Evolutionary conservation across 1,140 invertebrate species (phyloP), one percentile per base, ranked within the genome.

Genomic region (Chrysopa pallens): DNA sequence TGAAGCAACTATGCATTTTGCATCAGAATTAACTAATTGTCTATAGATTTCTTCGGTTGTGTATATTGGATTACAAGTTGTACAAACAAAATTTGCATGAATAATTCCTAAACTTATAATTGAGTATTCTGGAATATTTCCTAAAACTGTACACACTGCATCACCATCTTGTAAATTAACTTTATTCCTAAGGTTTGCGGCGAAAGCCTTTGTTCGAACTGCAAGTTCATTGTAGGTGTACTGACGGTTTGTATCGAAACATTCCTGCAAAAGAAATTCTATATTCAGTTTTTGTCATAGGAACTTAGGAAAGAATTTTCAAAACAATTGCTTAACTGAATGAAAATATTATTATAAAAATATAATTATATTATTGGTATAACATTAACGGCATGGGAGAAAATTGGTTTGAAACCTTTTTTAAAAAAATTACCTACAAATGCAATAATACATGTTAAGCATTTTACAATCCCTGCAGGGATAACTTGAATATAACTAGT

Each of bases 1-100:
- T 1, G 70, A 68, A 6, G 78, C 72, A 8, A 88, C 65, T 6
- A 86, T 59, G 6, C 69, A 72, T 54, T 76, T 78, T 12, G 73
- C 67, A 1, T 70, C 61, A 2, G 72, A 72, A 43, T 70, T 61
- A 44, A 64, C 56, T 33, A 88, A 50, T 53, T 85, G 83, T 7
- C 69, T 68, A 28, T 64, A 61, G 12, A 87, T 70, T 67, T 89
- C 85, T 46, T 78, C 74, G 51, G 73, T 47, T 4, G 80, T 89
- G 51, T 87, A 91, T 27, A 74, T 54, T 1, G 84, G 83, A 64
- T 90, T 91, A 1, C 84, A 65, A 1, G 84, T 77, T 6, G 82
- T 84, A 11, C 81, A 69, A 8, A 74, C 53, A 1, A 80, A 64
- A 0, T 84, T 85, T 13, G 77, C 74, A 48, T 76, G 68, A 4